Evolutionary conservation across 2,888 invertebrate genomes (phyloP), one percentile per base, ranked within the genome.

Genomic region (Zhengitettix transpicula): DNA sequence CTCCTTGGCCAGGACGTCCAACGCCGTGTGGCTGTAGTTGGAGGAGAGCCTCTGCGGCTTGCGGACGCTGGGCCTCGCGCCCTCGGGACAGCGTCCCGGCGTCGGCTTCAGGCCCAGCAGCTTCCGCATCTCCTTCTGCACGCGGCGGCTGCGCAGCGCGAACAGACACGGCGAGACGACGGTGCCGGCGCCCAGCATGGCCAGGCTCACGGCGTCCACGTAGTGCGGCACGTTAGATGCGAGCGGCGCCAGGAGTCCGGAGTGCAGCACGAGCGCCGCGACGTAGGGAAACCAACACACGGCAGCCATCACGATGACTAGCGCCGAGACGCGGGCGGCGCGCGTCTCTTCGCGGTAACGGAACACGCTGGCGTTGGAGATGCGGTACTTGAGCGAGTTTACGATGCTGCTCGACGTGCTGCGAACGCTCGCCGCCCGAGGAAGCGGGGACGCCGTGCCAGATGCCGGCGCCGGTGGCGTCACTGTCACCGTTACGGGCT

Each of bases 321-420:
- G 72, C 56, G 85, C 83, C 69, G 90, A 90, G 58, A 93, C 89
- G 65, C 90, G 84, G 10, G 91, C 93, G 1, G 93, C 90, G 65
- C 91, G 81, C 65, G 90, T 88, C 74, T 93, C 93, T 71, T 93
- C 93, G 58, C 90, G 79, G 71, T 91, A 89, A 68, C 85, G 81
- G 73, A 90, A 89, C 63, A 89, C 77, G 55, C 88, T 87, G 42
- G 89, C 89, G 70, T 90, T 89, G 10, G 90, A 88, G 64, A 92
- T 85, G 58, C 89, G 80, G 71, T 87, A 84, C 60, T 87, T 81
- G 65, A 90, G 75, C 58, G 84, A 84, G 62, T 83, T 85, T n/a
- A 67, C 66, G 68, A 89, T 87, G 70, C 83, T 40, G 40, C 55
- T 28, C 40, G 55, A 14, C 55, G 40, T n/a, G 47, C 47, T 47